Evolutionary conservation across 2,113 vertebrate species (phyloP), one percentile per base, ranked within the genome.

Genomic region (Lycocorax pyrrhopterus): DNA sequence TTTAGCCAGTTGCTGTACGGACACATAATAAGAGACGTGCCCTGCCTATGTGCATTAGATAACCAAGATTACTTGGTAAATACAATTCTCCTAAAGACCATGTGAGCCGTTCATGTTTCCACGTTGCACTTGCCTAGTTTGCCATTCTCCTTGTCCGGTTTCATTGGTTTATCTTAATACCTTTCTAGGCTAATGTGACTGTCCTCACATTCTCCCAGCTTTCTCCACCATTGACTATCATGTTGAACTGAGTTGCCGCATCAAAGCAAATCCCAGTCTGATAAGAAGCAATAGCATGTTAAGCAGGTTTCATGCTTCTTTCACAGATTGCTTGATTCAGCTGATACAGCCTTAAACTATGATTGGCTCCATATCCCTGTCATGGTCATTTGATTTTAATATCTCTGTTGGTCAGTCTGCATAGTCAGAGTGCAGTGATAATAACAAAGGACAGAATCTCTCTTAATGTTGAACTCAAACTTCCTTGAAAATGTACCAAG

Each of bases 241-340:
- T 72, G 83, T 68, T 58, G 71, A 94, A 37, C 47, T 56, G 49
- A 67, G 53, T 62, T 75, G n/a, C 78, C 75, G 46, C 80, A 90
- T 76, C 66, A 87, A 91, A 95, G 91, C 35, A 93, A 96, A 93
- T 93, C 77, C 20, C 62, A 68, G 49, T 47, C 63, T 77, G 96
- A 93, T 89, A 96, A 94, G 83, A 89, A 91, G 30, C 0, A 26
- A 68, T 77, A 93, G 68, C 51, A 64, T 5, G 46, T 16, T 89
- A 56, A 96, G 81, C 51, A 82, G 55, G 74, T 83, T 96, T 85
- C 68, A 15, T 92, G 44, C 53, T 33, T 87, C 66, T 62, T 79
- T 73, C n/a, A 20, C 23, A 77, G 78, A 67, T 67, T 74, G 47
- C 63, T 85, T 77, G 77, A 78, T 94, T 94, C 62, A 90, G 44